Conservation (phyloP, 2,113 vertebrate species). For the Tilapia sparmanii region DNA sequence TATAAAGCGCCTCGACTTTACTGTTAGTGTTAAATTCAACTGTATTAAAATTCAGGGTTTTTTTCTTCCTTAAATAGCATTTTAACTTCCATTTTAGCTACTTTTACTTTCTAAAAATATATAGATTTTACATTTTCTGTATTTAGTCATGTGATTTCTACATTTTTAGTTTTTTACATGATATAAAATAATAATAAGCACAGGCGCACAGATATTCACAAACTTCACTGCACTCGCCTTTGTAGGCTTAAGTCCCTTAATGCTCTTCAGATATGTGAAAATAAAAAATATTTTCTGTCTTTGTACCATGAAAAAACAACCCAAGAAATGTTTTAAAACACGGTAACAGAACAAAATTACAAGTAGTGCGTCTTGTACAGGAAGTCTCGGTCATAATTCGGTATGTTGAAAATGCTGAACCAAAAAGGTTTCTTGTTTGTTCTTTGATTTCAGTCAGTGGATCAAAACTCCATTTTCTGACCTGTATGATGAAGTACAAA, state of each 20-base stretch:
- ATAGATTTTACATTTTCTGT: neutral
- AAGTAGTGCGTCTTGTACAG: neutral
- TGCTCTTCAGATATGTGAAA: neutral
- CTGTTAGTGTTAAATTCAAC: neutral
- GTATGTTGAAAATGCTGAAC: neutral
- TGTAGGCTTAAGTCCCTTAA: neutral
- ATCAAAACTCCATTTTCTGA: neutral
- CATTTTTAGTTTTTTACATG: neutral
- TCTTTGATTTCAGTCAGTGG: neutral
- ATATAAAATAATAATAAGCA: neutral
- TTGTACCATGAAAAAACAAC: neutral
- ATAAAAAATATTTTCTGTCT: neutral
- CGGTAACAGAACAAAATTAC: neutral
- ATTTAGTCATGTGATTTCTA: neutral
- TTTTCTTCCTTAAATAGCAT: neutral
- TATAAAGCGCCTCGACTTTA: neutral
- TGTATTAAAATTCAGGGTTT: neutral
- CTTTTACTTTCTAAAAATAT: neutral
- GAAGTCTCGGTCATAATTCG: neutral
- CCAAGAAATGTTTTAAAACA: too few relatives aligned
- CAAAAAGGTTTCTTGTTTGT: neutral
- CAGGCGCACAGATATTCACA: neutral
- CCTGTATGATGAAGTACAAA: neutral
- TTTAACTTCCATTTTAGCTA: neutral
- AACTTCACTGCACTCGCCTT: rapidly evolving